A percentile compares a stretch with the other conserved stretches of the same genome.
These are phyloP conservation scores for Albula goreensis DNA, from an alignment of 2,113 vertebrate species.

Conservation along the genomic window DNA sequence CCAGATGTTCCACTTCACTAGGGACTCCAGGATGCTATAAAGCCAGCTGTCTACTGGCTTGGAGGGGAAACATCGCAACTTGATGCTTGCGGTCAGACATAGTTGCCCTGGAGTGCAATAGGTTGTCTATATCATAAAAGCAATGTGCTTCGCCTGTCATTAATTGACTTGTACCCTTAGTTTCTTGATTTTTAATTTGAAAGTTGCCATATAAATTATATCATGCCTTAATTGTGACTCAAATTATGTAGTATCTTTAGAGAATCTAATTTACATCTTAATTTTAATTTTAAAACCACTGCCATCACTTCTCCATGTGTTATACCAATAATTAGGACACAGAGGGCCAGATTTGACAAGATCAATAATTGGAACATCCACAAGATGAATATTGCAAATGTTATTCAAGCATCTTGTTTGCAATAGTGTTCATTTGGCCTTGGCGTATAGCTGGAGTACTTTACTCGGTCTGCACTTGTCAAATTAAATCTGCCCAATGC, in stretches of 20 bases:
- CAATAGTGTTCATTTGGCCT: neutral
- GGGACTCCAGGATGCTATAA: constrained; percentile 29
- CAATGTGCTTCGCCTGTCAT: neutral
- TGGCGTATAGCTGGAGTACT: neutral
- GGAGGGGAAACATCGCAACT: neutral
- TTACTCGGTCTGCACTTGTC: neutral
- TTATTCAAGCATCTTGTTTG: neutral
- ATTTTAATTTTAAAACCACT: neutral
- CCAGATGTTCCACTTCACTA: constrained; percentile 55
- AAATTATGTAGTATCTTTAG: neutral
- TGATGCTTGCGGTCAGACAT: neutral
- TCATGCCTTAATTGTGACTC: neutral
- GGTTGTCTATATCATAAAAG: neutral
- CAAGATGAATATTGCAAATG: neutral
- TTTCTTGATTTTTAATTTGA: neutral
- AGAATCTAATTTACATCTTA: neutral
- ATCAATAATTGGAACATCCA: neutral
- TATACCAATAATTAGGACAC: neutral
- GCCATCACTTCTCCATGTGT: neutral
- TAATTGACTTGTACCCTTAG: neutral
- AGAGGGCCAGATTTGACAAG: neutral
- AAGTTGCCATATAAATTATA: neutral
- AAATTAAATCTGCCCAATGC: constrained; percentile 8
- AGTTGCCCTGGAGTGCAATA: neutral
- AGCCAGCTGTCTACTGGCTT: constrained; percentile 46